Percentiles rank a stretch among this genome's conserved stretches.
These are phyloP conservation scores for Microtus pennsylvanicus DNA, from an alignment of 2,113 vertebrate species.

Conservation along the genomic window DNA sequence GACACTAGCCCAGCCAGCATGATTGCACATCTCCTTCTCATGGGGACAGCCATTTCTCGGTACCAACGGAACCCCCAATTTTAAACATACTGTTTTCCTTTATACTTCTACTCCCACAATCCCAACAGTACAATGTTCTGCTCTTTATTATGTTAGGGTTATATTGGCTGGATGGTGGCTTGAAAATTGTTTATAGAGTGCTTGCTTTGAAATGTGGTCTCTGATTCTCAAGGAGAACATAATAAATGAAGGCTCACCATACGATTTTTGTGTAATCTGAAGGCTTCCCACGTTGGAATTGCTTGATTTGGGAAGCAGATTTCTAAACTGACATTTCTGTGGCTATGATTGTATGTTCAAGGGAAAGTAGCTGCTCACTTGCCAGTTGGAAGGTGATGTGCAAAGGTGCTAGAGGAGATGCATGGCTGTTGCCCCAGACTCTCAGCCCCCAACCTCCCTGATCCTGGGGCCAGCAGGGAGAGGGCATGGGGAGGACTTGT, in stretches of 20 bases:
- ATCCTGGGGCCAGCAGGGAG: neutral
- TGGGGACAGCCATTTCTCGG: neutral
- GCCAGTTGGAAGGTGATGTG: neutral
- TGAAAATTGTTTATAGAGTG: neutral
- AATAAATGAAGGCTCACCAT: neutral
- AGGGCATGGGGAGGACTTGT: too few relatives aligned
- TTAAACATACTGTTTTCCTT: neutral
- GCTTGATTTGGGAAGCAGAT: neutral
- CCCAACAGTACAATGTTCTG: neutral
- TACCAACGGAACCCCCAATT: neutral
- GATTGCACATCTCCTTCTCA: neutral
- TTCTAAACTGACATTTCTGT: constrained; percentile 48
- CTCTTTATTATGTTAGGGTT: neutral
- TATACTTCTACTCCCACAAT: neutral
- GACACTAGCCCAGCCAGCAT: too few relatives aligned
- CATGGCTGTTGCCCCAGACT: neutral
- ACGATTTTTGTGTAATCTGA: neutral
- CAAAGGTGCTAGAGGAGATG: neutral
- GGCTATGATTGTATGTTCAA: constrained; percentile 66
- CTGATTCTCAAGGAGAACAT: constrained; percentile 5
- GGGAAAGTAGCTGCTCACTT: constrained; percentile 57
- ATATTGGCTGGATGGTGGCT: neutral
- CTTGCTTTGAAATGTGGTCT: constrained; percentile 26
- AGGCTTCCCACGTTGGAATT: neutral
- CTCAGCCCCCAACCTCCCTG: neutral